Evolutionary conservation across 2,113 vertebrate species (phyloP).

Genomic region (Tetraodon nigroviridis): DNA sequence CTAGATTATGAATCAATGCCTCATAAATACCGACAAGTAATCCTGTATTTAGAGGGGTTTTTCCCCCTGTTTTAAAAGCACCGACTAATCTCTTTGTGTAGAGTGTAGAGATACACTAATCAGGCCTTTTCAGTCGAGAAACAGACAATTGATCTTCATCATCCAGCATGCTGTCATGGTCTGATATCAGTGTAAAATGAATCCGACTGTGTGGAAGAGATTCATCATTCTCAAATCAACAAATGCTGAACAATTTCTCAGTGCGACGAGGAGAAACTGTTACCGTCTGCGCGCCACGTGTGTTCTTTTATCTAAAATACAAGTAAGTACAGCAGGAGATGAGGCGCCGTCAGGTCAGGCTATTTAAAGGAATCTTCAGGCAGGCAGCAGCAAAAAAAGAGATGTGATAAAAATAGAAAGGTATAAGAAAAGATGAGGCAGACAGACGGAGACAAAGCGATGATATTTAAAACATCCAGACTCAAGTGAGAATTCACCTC

Average conservation of each 20-base stretch:
- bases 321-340: neutral
- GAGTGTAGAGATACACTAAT: too few relatives aligned
- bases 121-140: too few relatives aligned
- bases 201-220: too few relatives aligned
- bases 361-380: slow-evolving; percentile 49
- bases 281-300: neutral
- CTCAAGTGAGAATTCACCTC: slow-evolving; percentile 26
- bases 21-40: slow-evolving; percentile 32
- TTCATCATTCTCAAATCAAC: neutral
- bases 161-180: too few relatives aligned
- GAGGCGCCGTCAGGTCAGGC: slow-evolving; percentile 27
- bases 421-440: slow-evolving; percentile 35
- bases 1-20: slow-evolving; percentile 9
- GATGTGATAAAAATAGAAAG: slow-evolving; percentile 48
- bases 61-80: neutral
- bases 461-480: slow-evolving; percentile 55
- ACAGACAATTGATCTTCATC: too few relatives aligned
- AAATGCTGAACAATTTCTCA: neutral
- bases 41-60: slow-evolving; percentile 14
- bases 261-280: neutral
- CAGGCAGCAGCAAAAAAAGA: slow-evolving; percentile 35
- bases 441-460: slow-evolving; percentile 43
- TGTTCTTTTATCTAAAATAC: slow-evolving; percentile 9
- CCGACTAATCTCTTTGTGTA: neutral
- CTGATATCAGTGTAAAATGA: too few relatives aligned